Conservation (phyloP, 2,888 invertebrate genomes). For the Endotricha flammealis region DNA sequence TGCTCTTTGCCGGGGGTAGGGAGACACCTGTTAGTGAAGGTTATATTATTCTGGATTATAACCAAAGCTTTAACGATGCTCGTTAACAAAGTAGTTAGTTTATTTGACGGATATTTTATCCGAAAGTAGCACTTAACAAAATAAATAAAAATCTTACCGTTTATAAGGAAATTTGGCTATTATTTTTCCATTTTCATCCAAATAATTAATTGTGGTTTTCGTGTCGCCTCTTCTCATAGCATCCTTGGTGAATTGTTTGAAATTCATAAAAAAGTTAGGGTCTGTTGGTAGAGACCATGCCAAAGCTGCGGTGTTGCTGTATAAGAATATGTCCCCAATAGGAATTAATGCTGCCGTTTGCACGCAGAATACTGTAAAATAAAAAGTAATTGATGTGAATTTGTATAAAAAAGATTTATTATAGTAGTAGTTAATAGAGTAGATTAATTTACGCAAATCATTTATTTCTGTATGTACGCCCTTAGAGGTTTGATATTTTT, state of each 20-base stretch:
- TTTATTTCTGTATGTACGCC: too few species aligned
- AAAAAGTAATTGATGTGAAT: background rate
- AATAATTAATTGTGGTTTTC: slow-evolving; percentile 43
- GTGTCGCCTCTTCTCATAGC: slow-evolving; percentile 45
- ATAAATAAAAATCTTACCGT: slow-evolving; percentile 46
- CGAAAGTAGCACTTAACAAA: too few species aligned
- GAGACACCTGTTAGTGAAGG: too few species aligned
- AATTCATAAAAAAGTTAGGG: slow-evolving; percentile 45
- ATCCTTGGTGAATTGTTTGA: slow-evolving; percentile 44
- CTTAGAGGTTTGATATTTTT: too few species aligned
- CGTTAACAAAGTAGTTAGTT: too few species aligned
- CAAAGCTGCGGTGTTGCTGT: slow-evolving; percentile 84
- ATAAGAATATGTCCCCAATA: slow-evolving; percentile 79
- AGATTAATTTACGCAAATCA: too few species aligned
- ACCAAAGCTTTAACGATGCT: too few species aligned
- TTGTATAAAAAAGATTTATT: too few species aligned
- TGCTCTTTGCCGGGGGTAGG: too few species aligned
- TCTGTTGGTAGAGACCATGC: slow-evolving; percentile 86
- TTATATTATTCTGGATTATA: too few species aligned
- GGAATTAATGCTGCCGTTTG: slow-evolving; percentile 78
- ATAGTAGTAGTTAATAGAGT: too few species aligned
- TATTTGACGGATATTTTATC: too few species aligned
- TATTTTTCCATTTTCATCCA: slow-evolving; percentile 47
- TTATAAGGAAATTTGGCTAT: slow-evolving; percentile 53
- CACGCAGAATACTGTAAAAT: slow-evolving; percentile 79